Evolutionary conservation across 53 echinoderm and acorn worm genomes (phyloP), one percentile per base, ranked within the genome.

Genomic region (Paracentrotus lividus): DNA sequence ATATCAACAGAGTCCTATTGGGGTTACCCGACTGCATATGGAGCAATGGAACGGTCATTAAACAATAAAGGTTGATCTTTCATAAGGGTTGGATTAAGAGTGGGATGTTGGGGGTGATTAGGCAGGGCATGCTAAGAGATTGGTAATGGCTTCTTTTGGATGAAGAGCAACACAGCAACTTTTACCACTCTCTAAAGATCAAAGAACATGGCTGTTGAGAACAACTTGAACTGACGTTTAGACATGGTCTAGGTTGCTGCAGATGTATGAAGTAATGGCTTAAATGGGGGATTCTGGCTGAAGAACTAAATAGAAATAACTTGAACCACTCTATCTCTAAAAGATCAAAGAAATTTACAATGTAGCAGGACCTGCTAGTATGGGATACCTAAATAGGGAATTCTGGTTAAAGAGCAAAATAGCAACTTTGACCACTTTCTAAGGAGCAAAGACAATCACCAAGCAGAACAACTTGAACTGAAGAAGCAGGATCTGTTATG

Each of bases 41-140:
- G 38, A 69, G 69, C 69, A 69, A 69, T 36, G 40, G 69, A n/a
- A 69, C 38, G 69, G 69, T 69, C 38, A 15, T 69, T 69, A 69
- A 69, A 69, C 69, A 69, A 69, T 69, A 69, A 69, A 69, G 69
- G 69, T 0, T 69, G 69, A 69, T 69, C 69, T 69, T 69, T 55
- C 55, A 55, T 15, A 69, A 5, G 67, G 68, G 38, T 8, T 10
- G 10, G 69, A 69, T 69, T 69, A 69, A 38, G 69, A 69, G 69
- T 34, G 38, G 69, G 69, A 36, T 69, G 38, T 69, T 69, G 69
- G 69, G 36, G 36, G 36, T 36, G 36, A 69, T 38, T 34, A 69
- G 69, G 38, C 18, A 38, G 69, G 38, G 69, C 34, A 34, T 69
- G 69, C 36, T 34, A 69, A 69, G 69, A 69, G 36, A 69, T 69